Evolutionary conservation across 2,113 vertebrate genomes (phyloP), one percentile per base, ranked within the genome.

Genomic region (Tragelaphus buxtoni): DNA sequence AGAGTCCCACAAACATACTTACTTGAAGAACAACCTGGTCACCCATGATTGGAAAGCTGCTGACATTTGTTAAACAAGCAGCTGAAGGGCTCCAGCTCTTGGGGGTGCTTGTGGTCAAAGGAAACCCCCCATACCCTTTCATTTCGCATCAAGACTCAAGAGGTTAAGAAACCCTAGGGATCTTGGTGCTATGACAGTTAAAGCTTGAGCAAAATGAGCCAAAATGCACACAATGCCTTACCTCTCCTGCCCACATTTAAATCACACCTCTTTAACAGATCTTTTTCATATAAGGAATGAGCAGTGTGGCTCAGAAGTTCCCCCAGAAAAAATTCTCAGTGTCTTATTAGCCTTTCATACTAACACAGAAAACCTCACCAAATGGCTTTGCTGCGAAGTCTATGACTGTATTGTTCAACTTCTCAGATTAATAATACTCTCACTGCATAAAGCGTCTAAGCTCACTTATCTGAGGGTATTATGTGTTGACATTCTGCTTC

Each of bases 401-500:
- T 53, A 4, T 84, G 63, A 87, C 39, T n/a, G n/a, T 7, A 32
- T 30, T 3, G 1, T 79, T 86, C 53, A 83, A 39, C 45, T n/a
- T 88, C 74, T 92, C 81, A 82, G 47, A 26, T 49, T 85, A 65
- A 47, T 61, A 80, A 72, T n/a, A 51, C 47, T 77, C 4, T 83
- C 39, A 89, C 51, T 79, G 90, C n/a, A 55, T 81, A 96, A 49
- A 80, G 30, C 8, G 2, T 60, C 39, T 42, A 47, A 81, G 35
- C 60, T 82, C 17, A 60, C 65, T 81, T 42, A 89, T 60, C 30
- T 69, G 63, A 94, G 35, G 20, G 58, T 14, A 72, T 42, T 85
- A 30, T 58, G 30, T 95, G 84, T 83, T 94, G 45, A 90, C 80
- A 94, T 90, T 95, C 58, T 96, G 86, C 74, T 97, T 96, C 87